Evolutionary conservation across 2,888 invertebrate species (phyloP).

Genomic region (Caenorhabditis doughertyi): DNA sequence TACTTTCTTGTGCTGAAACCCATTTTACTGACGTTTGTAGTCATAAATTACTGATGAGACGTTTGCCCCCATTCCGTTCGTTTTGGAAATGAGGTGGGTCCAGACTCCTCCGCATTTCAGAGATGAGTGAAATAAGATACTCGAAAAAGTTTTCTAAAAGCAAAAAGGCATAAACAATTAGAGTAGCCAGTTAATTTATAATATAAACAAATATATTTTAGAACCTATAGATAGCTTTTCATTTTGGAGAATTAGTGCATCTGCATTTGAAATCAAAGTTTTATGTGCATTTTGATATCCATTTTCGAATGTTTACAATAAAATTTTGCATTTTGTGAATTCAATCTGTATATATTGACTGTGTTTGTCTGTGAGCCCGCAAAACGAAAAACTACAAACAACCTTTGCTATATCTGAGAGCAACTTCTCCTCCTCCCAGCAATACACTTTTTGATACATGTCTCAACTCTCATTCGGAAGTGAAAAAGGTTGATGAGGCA

Average conservation of each 20-base stretch:
- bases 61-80: constrained; percentile 17
- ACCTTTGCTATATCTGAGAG: background rate
- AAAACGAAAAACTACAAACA: background rate
- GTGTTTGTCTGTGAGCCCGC: too few relatives aligned
- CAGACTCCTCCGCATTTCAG: constrained; percentile 26
- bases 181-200: constrained; percentile 1
- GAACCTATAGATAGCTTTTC: too few relatives aligned
- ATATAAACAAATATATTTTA: too few relatives aligned
- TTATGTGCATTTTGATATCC: too few relatives aligned
- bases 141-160: background rate
- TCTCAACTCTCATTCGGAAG: constrained; percentile 7
- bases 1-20: background rate
- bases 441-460: background rate
- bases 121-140: constrained; percentile 51
- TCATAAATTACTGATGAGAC: constrained; percentile 27
- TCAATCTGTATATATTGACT: too few relatives aligned
- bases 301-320: too few relatives aligned
- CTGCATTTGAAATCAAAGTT: too few relatives aligned
- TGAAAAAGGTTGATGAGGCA: constrained; percentile 4
- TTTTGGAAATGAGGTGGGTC: background rate
- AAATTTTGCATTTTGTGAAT: too few relatives aligned
- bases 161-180: constrained; percentile 37
- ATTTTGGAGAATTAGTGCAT: too few relatives aligned
- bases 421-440: background rate
- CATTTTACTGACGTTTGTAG: constrained; percentile 15